These are phyloP conservation scores for Sweltsa coloradensis DNA, from an alignment of 1,140 invertebrate genomes.

Conservation along the genomic window DNA sequence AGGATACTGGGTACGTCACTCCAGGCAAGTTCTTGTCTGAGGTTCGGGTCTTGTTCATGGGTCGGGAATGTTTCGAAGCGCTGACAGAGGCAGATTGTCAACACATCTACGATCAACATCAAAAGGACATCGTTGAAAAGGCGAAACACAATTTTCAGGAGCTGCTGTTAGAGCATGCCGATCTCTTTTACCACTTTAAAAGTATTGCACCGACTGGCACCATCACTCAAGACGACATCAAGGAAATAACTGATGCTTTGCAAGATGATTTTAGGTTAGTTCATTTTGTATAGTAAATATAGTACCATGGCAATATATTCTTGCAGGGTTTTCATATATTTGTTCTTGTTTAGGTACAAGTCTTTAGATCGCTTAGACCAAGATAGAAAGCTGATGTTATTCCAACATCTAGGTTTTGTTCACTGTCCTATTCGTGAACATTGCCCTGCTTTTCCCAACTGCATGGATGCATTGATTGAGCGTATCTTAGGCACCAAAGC, in stretches of 20 bases:
- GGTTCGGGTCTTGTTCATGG: conserved; percentile 87
- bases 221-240: conserved; percentile 87
- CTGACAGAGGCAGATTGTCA: conserved; percentile 82
- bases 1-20: conserved; percentile 88
- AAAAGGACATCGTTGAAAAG: conserved; percentile 79
- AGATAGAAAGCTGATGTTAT: conserved; percentile 85
- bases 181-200: conserved; percentile 89
- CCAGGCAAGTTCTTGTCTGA: conserved; percentile 87
- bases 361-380: conserved; percentile 85
- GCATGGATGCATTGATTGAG: conserved; percentile 78
- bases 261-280: conserved; percentile 77
- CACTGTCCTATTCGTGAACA: conserved; percentile 90
- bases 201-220: conserved; percentile 78
- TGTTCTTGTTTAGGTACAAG: conserved; percentile 56
- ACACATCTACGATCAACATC: conserved; percentile 90
- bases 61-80: conserved; percentile 86
- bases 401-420: conserved; percentile 91
- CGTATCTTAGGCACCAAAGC: conserved; percentile 57
- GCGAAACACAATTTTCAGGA: conserved; percentile 91
- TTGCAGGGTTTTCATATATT: conserved; percentile 5
- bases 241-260: conserved; percentile 83
- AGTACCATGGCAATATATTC: background rate
- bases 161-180: conserved; percentile 83
- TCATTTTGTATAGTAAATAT: background rate
- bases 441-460: conserved; percentile 81